phyloP scores from a whole-genome alignment of 2,113 vertebrate genomes.

The Tautogolabrus adspersus region DNA sequence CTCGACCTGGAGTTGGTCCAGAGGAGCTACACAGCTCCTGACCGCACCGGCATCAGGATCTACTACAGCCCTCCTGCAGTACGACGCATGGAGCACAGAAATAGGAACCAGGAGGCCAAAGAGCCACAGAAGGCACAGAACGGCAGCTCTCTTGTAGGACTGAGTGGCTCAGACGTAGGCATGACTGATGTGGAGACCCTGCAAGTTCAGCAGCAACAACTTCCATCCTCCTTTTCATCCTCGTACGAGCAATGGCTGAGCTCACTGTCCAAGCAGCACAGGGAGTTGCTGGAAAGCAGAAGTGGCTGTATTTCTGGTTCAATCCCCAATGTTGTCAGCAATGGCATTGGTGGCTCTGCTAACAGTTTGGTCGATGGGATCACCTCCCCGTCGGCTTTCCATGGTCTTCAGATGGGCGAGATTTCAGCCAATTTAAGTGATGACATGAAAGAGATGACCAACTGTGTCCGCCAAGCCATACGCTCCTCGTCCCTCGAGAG shows the following conservation, averaged over 20 bases:
- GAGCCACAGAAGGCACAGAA: constrained; percentile 35
- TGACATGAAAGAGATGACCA: constrained; percentile 99
- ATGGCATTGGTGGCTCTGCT: constrained; percentile 8
- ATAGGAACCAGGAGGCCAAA: constrained; percentile 48
- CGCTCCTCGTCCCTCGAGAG: constrained; percentile 95
- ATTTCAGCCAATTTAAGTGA: constrained; percentile 97
- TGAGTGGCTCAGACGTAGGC: not conserved
- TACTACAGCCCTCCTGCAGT: constrained; percentile 96
- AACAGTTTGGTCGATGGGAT: constrained; percentile 58
- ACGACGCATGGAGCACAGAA: constrained; percentile 84
- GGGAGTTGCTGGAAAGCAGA: constrained; percentile 88
- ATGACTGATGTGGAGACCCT: not conserved
- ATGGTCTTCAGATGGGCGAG: constrained; percentile 85
- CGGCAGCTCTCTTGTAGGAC: constrained; percentile 29
- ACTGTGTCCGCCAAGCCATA: constrained; percentile 96
- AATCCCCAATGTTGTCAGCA: constrained; percentile 44
- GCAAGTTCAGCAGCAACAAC: constrained; percentile 39
- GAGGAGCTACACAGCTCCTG: constrained; percentile 94
- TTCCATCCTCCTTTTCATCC: constrained; percentile 63
- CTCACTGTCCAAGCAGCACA: constrained; percentile 92
- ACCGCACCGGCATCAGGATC: constrained; percentile 95
- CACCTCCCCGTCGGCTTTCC: constrained; percentile 82
- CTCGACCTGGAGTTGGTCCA: constrained; percentile 87
- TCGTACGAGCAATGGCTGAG: constrained; percentile 93
- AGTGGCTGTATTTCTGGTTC: constrained; percentile 59